phyloP scores from a whole-genome alignment of 2,797 vertebrate genomes.

The Falco peregrinus region DNA sequence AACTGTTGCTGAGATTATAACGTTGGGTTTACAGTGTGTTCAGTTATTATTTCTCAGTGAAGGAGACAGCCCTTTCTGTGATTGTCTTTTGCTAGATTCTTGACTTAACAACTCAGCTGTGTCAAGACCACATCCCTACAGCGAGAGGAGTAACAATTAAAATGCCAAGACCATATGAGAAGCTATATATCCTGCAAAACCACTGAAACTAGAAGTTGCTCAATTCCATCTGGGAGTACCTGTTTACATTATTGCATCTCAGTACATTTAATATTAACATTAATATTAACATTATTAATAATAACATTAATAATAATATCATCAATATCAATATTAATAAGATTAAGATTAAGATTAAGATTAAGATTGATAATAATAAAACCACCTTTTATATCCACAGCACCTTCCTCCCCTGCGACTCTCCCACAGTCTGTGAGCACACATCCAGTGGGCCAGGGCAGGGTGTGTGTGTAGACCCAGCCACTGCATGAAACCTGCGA shows the following conservation, averaged over 20 bases:
- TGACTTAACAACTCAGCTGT: not conserved
- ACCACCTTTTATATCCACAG: not conserved
- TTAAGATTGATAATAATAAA: no score
- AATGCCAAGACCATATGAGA: not conserved
- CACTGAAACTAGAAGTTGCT: not conserved
- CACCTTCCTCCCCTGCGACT: not conserved
- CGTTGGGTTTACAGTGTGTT: not conserved
- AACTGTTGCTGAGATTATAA: not conserved
- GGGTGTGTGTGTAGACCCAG: no score
- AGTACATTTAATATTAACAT: not conserved
- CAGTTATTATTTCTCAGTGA: not conserved
- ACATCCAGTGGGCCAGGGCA: not conserved
- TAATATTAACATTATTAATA: no score
- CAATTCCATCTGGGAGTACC: not conserved
- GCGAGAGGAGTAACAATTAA: not conserved
- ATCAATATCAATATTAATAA: no score
- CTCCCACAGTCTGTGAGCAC: not conserved
- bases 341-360: no score
- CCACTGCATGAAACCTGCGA: no score
- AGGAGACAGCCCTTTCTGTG: not conserved
- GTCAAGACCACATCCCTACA: not conserved
- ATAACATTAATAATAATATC: no score
- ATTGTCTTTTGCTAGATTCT: not conserved
- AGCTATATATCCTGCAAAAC: not conserved
- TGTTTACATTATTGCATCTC: not conserved